A percentile compares a stretch with the other conserved stretches of the same genome.
Evolutionary conservation across 2,888 invertebrate genomes (phyloP).

Genomic region (Eupelmus urozonus): DNA sequence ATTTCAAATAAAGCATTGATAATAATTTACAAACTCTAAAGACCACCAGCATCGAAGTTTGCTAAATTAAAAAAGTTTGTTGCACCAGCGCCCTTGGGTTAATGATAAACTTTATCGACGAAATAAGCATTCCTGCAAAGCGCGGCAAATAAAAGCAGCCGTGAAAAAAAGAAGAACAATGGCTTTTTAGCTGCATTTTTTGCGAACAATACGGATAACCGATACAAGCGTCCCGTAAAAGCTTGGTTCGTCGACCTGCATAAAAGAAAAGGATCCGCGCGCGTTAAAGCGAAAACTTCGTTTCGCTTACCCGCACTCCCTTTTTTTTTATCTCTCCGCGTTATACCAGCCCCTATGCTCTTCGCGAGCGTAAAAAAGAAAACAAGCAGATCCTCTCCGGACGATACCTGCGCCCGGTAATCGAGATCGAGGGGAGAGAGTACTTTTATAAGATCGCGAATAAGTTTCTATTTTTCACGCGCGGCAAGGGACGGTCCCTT

Average conservation of each 20-base stretch:
- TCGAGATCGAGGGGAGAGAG: neutral
- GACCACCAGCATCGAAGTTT: too few relatives aligned
- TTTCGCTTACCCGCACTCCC: neutral
- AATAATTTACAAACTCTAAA: too few relatives aligned
- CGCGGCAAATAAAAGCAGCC: neutral
- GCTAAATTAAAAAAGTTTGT: too few relatives aligned
- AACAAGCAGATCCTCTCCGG: neutral
- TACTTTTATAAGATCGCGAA: neutral
- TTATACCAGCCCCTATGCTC: neutral
- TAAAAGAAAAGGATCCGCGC: neutral
- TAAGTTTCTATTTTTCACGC: neutral
- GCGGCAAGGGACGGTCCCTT: neutral
- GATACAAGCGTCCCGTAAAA: neutral
- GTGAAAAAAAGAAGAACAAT: neutral
- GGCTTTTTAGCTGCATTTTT: neutral
- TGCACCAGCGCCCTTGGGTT: too few relatives aligned
- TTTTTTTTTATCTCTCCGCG: neutral
- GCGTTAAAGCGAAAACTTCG: conserved; percentile 1
- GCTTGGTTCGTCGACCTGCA: neutral
- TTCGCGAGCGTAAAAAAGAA: neutral
- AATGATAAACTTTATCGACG: too few relatives aligned
- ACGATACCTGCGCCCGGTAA: neutral
- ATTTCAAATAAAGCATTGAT: too few relatives aligned
- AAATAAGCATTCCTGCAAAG: too few relatives aligned
- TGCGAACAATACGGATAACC: neutral